phyloP scores from a whole-genome alignment of 2,797 vertebrate genomes.

The Orestias chungarensis region DNA sequence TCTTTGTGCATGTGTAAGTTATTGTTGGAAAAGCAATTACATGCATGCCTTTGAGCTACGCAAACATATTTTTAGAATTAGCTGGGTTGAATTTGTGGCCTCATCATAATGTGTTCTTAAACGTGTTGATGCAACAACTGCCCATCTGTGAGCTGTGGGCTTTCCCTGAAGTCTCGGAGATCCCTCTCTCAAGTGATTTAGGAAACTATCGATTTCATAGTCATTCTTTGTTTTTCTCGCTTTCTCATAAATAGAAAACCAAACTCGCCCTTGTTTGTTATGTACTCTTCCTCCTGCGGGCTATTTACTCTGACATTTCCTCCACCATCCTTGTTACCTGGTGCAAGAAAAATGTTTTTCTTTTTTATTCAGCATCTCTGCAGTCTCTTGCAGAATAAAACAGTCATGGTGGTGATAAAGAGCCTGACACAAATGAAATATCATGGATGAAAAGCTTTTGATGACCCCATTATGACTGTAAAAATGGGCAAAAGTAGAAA shows the following conservation, averaged over 20 bases:
- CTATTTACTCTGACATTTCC: conserved; percentile 73
- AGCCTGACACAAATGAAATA: conserved; percentile 26
- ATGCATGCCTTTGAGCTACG: conserved; percentile 28
- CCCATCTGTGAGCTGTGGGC: conserved; percentile 40
- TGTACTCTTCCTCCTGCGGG: conserved; percentile 64
- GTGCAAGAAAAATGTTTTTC: conserved; percentile 41
- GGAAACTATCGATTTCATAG: conserved; percentile 73
- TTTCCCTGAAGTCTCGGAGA: conserved; percentile 46
- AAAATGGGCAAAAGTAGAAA: conserved; percentile 17
- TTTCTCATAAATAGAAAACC: conserved; percentile 75
- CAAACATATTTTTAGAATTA: conserved; percentile 29
- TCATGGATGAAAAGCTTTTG: conserved; percentile 9
- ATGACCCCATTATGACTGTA: conserved; percentile 23
- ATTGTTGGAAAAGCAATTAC: conserved; percentile 12
- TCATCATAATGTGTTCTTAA: background rate
- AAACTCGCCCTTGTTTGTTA: conserved; percentile 70
- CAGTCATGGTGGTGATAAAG: conserved; percentile 32
- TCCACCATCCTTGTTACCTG: conserved; percentile 53
- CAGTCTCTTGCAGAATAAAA: conserved; percentile 33
- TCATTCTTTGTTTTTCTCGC: conserved; percentile 65
- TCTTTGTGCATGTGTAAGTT: conserved; percentile 10
- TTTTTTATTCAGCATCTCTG: conserved; percentile 40
- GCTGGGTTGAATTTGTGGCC: background rate
- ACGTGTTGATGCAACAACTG: conserved; percentile 28
- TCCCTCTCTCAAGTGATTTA: conserved; percentile 65